Evolutionary conservation across 2,888 invertebrate genomes (phyloP), one percentile per base, ranked within the genome.

Genomic region (Chouioia cunea): DNA sequence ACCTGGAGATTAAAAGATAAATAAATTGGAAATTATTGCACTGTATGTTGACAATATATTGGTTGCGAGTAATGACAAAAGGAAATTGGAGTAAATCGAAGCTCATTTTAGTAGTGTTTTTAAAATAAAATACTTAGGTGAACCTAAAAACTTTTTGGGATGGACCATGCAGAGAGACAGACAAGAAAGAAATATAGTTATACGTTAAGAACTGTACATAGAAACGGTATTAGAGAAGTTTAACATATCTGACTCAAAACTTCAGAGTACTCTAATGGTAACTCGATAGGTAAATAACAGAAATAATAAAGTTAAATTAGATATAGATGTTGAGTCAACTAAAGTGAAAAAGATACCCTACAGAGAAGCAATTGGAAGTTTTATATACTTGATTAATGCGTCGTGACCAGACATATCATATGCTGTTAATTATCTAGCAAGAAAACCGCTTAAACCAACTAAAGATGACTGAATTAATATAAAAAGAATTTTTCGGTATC

Each of bases 351-450:
- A 58, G 14, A 48, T 70, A 15, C 73, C 73, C 1, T 78, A 76
- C 70, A 73, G 74, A 36, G 76, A 77, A 74, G 76, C 74, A 0
- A 68, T 78, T 10, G 77, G 76, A 14, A 74, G 75, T 47, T 15
- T 78, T 15, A 48, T 75, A 10, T 77, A 79, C 65, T 48, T 79
- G 14, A 62, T 50, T 0, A 79, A 62, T n/a, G 70, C 58, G 1
- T 64, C 58, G 10, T 3, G 54, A 53, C 72, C 71, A 6, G 71
- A 74, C 43, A 59, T 71, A 14, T n/a, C 65, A 12, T 67, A 44
- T 23, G 65, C 74, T 15, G 65, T 72, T 46, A 69, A 66, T 43
- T 47, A 54, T 22, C 47, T 43, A 43, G 66, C 57, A 12, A 70
- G 70, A 36, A 43, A 71, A 54, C 63, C 65, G 16, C 72, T 36